Evolutionary conservation across 1,140 invertebrate genomes (phyloP), one percentile per base, ranked within the genome.

Genomic region (Tyrophagus putrescentiae): DNA sequence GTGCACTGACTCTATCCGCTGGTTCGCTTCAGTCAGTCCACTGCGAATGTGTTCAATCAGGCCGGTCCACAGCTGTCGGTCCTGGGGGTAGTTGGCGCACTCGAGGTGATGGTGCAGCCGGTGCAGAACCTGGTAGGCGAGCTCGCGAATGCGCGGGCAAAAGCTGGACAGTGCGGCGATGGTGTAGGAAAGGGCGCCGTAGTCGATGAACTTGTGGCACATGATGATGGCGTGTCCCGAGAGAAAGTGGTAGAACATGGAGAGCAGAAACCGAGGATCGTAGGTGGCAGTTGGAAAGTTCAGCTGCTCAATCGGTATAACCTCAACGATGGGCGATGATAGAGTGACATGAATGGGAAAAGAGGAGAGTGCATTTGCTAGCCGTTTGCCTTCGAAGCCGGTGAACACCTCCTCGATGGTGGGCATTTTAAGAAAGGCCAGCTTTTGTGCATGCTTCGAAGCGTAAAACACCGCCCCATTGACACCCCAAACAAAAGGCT

Each of bases 221-320:
- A 53, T 60, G 2, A 57, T 39, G 4, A 60, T 34, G 4, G 27
- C 25, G 23, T 60, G 59, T 27, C 4, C 11, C 1, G 59, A 50
- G 11, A 60, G 31, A 18, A 53, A 39, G 36, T 60, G 59, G 31
- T 60, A 59, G 54, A 60, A 39, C 29, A 60, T 25, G 33, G 59
- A 52, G 18, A 60, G 54, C 13, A 60, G 11, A 28, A 60, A 60
- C 25, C 59, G 48, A 44, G 59, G 59, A 60, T 60, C 59, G 44
- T 57, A 57, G 18, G 45, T 7, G 29, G 7, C n/a, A 9, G 33
- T 28, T 18, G 1, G 18, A 28, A 1, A 21, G 18, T 11, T 29
- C 39, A 3, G 18, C 7, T 45, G 23, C 6, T 18, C 57, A 3
- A 25, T 23, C 23, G 25, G 7, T 6, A 57, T 23, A 44, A 42